Conservation (phyloP, 2,888 invertebrate genomes). For the Hemicrepidius hirtus region DNA sequence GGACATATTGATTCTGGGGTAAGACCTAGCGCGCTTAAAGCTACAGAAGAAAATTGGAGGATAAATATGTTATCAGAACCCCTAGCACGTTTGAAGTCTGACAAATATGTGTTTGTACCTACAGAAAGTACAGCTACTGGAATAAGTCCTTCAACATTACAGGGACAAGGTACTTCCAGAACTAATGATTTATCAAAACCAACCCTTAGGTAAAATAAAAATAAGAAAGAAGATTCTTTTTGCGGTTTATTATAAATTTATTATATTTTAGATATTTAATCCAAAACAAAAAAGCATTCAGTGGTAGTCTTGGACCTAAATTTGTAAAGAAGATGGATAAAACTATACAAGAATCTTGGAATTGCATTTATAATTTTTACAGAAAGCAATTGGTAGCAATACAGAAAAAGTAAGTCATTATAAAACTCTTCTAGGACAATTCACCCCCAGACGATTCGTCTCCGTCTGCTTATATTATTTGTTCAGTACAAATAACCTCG, state of each 20-base stretch:
- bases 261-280: constrained; percentile 44
- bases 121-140: constrained; percentile 36
- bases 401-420: constrained; percentile 26
- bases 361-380: constrained; percentile 55
- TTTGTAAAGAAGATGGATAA: constrained; percentile 51
- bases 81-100: constrained; percentile 30
- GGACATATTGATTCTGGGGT: constrained; percentile 27
- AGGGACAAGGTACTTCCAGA: constrained; percentile 38
- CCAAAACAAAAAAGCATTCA: constrained; percentile 40
- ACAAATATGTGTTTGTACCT: constrained; percentile 43
- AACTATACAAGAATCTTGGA: constrained; percentile 50
- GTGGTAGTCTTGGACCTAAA: constrained; percentile 29
- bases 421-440: too few relatives aligned
- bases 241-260: too few relatives aligned
- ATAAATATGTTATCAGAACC: constrained; percentile 55
- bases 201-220: constrained; percentile 51
- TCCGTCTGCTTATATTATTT: too few relatives aligned
- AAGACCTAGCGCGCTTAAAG: constrained; percentile 15
- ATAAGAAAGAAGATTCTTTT: too few relatives aligned
- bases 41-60: constrained; percentile 56
- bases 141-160: constrained; percentile 43
- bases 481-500: too few relatives aligned
- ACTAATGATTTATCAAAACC: constrained; percentile 50
- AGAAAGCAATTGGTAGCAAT: constrained; percentile 34
- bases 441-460: too few relatives aligned